Percentiles rank a stretch among this genome's conserved stretches.
Conservation (phyloP, 1,140 invertebrate genomes). For the Bactericera cockerelli region DNA sequence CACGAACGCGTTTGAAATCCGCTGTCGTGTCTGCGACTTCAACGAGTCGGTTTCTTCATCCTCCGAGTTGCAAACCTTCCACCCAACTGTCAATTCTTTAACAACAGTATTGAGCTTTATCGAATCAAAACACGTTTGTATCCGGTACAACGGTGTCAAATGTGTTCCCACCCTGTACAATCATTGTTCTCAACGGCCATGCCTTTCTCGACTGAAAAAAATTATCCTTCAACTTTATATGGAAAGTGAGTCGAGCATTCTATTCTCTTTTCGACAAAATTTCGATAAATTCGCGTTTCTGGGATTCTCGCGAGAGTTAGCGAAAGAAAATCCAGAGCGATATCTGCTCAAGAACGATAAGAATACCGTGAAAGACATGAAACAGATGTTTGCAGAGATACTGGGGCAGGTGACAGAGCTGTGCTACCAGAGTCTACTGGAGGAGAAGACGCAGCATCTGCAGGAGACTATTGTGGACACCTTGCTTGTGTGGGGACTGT, state of each 20-base stretch:
- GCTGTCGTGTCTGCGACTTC: too few relatives aligned
- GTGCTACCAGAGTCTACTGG: neutral
- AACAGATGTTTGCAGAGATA: neutral
- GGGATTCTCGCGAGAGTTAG: neutral
- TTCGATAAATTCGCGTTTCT: slow-evolving; percentile 1
- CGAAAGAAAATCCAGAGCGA: neutral
- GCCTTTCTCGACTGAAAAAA: neutral
- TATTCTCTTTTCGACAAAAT: neutral
- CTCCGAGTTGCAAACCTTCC: too few relatives aligned
- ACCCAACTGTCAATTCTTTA: too few relatives aligned
- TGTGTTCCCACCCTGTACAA: slow-evolving; percentile 5
- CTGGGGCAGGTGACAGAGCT: neutral
- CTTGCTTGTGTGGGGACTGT: neutral
- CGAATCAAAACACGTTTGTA: too few relatives aligned
- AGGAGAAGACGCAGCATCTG: neutral
- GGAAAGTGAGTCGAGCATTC: neutral
- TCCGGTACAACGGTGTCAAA: neutral
- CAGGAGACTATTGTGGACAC: slow-evolving; percentile 2
- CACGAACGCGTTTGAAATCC: too few relatives aligned
- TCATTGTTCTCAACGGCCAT: neutral
- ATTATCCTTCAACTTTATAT: neutral
- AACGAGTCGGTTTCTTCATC: too few relatives aligned
- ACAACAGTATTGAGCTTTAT: too few relatives aligned
- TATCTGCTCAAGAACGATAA: neutral
- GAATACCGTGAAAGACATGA: neutral